Evolutionary conservation across 2,888 invertebrate genomes (phyloP).

Genomic region (Shargacucullia verbasci): DNA sequence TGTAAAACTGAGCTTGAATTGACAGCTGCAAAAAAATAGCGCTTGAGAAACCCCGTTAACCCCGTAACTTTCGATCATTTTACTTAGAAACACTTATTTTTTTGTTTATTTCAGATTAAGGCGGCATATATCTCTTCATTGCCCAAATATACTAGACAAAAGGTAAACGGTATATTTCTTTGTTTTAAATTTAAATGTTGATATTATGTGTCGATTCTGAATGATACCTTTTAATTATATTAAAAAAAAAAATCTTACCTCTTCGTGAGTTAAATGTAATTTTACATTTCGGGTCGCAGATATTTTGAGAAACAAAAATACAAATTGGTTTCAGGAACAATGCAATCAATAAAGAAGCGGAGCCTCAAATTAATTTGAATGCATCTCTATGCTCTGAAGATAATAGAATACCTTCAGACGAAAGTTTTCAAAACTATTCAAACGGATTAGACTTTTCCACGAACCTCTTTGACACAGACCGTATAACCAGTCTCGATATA

Average conservation of each 20-base stretch:
- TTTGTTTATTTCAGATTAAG: slow-evolving; percentile 65
- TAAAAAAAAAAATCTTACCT: no score
- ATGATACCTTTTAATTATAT: no score
- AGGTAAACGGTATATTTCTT: slow-evolving; percentile 40
- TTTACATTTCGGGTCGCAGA: no score
- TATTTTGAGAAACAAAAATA: no score
- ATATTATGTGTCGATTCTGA: neutral
- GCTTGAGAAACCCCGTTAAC: no score
- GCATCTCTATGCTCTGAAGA: slow-evolving; percentile 63
- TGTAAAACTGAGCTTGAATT: no score
- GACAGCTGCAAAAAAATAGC: no score
- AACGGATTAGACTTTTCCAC: slow-evolving; percentile 74
- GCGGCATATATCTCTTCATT: slow-evolving; percentile 65
- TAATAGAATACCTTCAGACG: slow-evolving; percentile 73
- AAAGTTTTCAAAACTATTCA: slow-evolving; percentile 76
- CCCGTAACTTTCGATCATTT: no score
- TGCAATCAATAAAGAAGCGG: slow-evolving; percentile 7
- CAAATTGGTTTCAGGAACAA: slow-evolving; percentile 23
- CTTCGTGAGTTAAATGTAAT: no score
- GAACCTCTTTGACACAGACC: slow-evolving; percentile 74
- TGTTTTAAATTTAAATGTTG: neutral
- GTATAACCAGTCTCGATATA: slow-evolving; percentile 73
- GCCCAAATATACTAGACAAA: slow-evolving; percentile 61
- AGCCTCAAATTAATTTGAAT: slow-evolving; percentile 42
- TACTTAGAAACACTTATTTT: neutral